These are phyloP conservation scores for Cryptocheilus praepositus DNA, from an alignment of 2,888 invertebrate genomes.

Conservation along the genomic window DNA sequence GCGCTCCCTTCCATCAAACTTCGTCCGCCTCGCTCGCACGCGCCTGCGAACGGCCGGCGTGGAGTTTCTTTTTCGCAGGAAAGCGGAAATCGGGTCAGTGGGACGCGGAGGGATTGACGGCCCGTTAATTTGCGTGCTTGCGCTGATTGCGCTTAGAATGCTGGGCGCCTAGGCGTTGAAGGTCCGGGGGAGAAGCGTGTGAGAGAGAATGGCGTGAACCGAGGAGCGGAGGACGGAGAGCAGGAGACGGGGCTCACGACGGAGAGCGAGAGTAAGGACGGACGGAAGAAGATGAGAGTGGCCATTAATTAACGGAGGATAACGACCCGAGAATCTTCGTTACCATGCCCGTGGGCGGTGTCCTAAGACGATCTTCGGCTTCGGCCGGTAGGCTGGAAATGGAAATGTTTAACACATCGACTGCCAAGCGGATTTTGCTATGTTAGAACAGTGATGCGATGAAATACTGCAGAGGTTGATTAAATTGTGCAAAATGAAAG, in stretches of 20 bases:
- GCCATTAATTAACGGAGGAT: conserved; percentile 56
- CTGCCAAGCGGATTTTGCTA: no score
- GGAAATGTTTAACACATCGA: no score
- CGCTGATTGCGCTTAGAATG: conserved; percentile 46
- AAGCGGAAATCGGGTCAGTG: conserved; percentile 64
- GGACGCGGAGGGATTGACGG: conserved; percentile 52
- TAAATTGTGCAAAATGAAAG: no score
- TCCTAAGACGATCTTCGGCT: conserved; percentile 32
- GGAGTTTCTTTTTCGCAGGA: conserved; percentile 32
- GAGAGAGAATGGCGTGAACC: conserved; percentile 4
- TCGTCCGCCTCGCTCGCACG: not conserved
- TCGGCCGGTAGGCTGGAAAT: not conserved
- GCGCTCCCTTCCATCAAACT: conserved; percentile 11
- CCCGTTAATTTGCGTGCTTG: conserved; percentile 56
- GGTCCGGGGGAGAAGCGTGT: no score
- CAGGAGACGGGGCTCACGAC: conserved; percentile 15
- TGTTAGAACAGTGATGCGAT: no score
- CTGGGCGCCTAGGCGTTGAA: conserved; percentile 10
- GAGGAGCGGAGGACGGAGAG: conserved; percentile 13
- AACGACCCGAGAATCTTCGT: conserved; percentile 52
- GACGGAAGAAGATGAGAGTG: conserved; percentile 55
- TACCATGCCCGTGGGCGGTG: conserved; percentile 49
- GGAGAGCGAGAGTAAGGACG: conserved; percentile 51
- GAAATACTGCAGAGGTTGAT: no score
- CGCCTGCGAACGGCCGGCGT: not conserved